Percentiles rank a stretch among this genome's conserved stretches.
Conservation (phyloP, 1,140 invertebrate genomes). For the Vollenhovia emeryi region DNA sequence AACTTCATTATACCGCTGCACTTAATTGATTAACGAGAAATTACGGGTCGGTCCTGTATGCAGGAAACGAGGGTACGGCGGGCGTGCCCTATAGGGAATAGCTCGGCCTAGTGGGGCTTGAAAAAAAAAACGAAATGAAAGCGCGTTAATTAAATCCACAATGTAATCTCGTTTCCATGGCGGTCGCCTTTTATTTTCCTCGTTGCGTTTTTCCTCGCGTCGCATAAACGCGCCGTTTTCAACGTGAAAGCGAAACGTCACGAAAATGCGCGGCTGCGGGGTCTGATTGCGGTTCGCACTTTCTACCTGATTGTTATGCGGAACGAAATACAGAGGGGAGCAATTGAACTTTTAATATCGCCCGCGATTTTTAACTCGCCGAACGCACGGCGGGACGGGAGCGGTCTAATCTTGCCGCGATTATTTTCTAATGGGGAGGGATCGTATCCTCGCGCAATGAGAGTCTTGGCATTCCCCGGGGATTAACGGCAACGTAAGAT, state of each 20-base stretch:
- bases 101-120: slow-evolving; percentile 8
- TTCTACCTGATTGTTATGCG: not conserved
- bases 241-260: not conserved
- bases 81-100: slow-evolving; percentile 30
- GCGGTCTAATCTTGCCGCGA: not conserved
- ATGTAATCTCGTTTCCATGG: slow-evolving; percentile 24
- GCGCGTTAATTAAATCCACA: slow-evolving; percentile 51
- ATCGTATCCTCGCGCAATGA: slow-evolving; percentile 28
- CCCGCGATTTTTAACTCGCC: not conserved
- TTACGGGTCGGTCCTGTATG: slow-evolving; percentile 29
- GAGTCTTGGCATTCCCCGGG: slow-evolving; percentile 36
- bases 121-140: slow-evolving; percentile 53
- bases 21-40: slow-evolving; percentile 60
- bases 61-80: not conserved
- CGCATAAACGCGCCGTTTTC: not conserved
- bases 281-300: not conserved
- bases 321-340: not conserved
- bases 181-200: not conserved
- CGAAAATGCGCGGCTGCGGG: not conserved
- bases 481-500: slow-evolving; percentile 44
- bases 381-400: not conserved
- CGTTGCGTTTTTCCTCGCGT: not conserved
- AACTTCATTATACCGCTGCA: slow-evolving; percentile 44
- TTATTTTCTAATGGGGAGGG: slow-evolving; percentile 16
- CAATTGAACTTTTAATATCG: not conserved